Conservation (phyloP, 2,797 vertebrate species). For the Dicrostonyx torquatus region DNA sequence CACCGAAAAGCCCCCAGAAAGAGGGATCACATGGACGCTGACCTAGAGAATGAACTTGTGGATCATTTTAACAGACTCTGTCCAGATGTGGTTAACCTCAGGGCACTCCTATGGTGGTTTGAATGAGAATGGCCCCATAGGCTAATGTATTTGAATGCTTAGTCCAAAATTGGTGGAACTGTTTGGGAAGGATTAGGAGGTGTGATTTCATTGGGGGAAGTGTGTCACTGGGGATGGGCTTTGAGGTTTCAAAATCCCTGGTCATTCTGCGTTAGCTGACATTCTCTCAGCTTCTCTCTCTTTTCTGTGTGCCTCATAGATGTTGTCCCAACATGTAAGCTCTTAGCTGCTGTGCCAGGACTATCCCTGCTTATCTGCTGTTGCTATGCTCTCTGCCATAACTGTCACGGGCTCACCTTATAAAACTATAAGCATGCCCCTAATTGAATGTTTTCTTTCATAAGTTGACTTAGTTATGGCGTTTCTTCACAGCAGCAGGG, state of each 20-base stretch:
- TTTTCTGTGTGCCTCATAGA: not conserved
- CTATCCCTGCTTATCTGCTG: not conserved
- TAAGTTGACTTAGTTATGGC: not conserved
- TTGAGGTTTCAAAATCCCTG: not conserved
- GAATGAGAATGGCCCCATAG: not conserved
- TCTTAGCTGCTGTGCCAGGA: not conserved
- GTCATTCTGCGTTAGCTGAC: not conserved
- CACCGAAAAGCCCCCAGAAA: not conserved
- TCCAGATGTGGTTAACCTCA: no score
- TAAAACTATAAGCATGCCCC: not conserved
- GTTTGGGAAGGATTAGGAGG: not conserved
- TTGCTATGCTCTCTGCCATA: no score
- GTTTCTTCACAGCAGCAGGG: not conserved
- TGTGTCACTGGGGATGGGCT: not conserved
- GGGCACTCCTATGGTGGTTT: not conserved
- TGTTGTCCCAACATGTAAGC: not conserved
- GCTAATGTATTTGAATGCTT: not conserved
- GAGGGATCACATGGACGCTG: not conserved
- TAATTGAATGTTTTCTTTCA: not conserved
- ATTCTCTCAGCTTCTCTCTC: no score
- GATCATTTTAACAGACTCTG: not conserved
- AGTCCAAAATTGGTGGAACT: no score
- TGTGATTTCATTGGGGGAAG: not conserved
- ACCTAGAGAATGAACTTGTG: not conserved
- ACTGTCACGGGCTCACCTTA: not conserved